Conservation (phyloP, 1,140 invertebrate genomes). For the Harpegnathos saltator region DNA sequence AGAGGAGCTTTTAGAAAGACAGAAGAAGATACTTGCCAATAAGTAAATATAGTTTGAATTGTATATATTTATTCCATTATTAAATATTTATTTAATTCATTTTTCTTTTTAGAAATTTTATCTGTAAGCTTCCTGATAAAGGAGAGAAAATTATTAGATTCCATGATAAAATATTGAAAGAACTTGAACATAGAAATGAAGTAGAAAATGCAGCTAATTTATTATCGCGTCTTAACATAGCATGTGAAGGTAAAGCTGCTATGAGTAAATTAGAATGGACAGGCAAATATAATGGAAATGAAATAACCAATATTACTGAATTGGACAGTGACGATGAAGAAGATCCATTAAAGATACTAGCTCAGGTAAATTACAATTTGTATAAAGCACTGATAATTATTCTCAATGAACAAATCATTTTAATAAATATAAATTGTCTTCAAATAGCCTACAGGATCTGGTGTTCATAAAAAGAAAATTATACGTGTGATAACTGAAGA, state of each 20-base stretch:
- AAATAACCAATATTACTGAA: conserved; percentile 78
- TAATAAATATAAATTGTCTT: conserved; percentile 41
- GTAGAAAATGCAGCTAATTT: conserved; percentile 87
- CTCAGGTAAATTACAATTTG: conserved; percentile 82
- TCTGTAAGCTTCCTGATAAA: conserved; percentile 89
- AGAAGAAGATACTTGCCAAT: conserved; percentile 85
- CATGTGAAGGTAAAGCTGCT: conserved; percentile 85
- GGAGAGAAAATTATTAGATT: conserved; percentile 88
- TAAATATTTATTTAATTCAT: not conserved
- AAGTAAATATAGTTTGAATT: conserved; percentile 81
- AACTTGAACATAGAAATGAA: conserved; percentile 87
- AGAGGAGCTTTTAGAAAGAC: conserved; percentile 85
- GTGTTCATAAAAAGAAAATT: conserved; percentile 87
- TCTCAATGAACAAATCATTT: conserved; percentile 20
- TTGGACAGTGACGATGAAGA: conserved; percentile 89
- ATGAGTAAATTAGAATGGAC: conserved; percentile 90
- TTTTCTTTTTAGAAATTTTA: conserved; percentile 79
- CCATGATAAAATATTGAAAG: conserved; percentile 86
- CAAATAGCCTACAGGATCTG: conserved; percentile 84
- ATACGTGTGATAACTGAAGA: conserved; percentile 86
- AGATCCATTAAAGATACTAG: conserved; percentile 89
- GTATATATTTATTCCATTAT: not conserved
- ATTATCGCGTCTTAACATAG: conserved; percentile 88
- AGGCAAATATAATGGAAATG: conserved; percentile 83
- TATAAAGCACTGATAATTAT: not conserved